A percentile compares a stretch with the other conserved stretches of the same genome.
phyloP scores from a whole-genome alignment of 2,797 vertebrate species.

The Buphagus erythrorhynchus region DNA sequence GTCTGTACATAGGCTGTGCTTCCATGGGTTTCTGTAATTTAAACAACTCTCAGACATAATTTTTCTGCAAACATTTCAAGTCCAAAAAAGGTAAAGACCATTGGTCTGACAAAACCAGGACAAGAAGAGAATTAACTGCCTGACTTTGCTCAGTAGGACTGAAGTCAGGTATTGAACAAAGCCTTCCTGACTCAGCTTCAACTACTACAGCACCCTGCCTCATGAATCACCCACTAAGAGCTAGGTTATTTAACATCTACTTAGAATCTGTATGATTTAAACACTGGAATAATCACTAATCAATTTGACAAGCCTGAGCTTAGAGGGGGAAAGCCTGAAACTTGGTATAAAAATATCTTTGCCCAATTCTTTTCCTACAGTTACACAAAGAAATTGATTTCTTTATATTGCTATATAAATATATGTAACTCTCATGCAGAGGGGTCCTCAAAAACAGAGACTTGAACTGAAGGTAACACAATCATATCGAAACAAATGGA shows the following conservation, averaged over 20 bases:
- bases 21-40: neutral
- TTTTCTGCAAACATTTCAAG: neutral
- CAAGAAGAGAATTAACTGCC: neutral
- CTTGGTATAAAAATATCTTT: neutral
- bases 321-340: neutral
- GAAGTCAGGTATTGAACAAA: neutral
- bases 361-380: neutral
- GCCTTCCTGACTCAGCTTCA: neutral
- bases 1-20: neutral
- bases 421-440: neutral
- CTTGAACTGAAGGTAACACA: neutral
- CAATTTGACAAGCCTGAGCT: neutral
- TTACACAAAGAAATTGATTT: neutral
- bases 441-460: neutral
- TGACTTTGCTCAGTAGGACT: neutral
- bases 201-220: neutral
- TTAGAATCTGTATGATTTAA: slow-evolving; percentile 12
- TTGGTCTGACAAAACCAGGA: neutral
- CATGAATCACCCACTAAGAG: slow-evolving; percentile 8
- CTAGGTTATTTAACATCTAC: neutral
- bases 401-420: neutral
- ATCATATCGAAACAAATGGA: neutral
- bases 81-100: neutral
- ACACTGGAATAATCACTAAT: slow-evolving; percentile 9
- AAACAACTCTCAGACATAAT: neutral